A percentile compares a stretch with the other conserved stretches of the same genome.
Evolutionary conservation across 2,113 vertebrate genomes (phyloP).

Genomic region (Mixornis gularis): DNA sequence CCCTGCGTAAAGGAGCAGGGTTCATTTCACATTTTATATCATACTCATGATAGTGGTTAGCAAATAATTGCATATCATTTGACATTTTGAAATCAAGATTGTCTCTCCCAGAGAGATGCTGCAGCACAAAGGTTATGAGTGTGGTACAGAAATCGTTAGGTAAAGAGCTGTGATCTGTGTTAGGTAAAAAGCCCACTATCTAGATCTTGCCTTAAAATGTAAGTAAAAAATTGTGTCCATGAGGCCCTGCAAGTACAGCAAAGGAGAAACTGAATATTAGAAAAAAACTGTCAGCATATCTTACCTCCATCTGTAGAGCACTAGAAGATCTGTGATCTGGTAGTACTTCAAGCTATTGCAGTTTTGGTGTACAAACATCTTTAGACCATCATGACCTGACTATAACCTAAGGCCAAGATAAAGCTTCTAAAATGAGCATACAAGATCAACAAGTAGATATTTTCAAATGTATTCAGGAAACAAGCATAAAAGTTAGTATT

Average conservation of each 20-base stretch:
- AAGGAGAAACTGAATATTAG: not conserved
- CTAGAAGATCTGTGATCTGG: not conserved
- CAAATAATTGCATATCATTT: not conserved
- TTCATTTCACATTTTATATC: not conserved
- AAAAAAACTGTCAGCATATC: not conserved
- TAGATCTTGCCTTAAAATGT: not conserved
- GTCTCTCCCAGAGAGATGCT: not conserved
- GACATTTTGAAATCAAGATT: conserved; percentile 21
- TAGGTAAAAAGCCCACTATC: not conserved
- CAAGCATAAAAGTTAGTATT: not conserved
- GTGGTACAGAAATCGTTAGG: not conserved
- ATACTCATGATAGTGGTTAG: not conserved
- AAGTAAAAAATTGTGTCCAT: not conserved
- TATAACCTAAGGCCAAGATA: not conserved
- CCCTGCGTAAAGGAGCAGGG: not conserved
- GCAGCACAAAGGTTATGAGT: not conserved
- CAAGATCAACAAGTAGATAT: not conserved
- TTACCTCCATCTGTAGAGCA: not conserved
- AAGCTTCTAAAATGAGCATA: not conserved
- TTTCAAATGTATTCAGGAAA: not conserved
- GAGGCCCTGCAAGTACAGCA: not conserved
- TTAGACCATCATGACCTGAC: not conserved
- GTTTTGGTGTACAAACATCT: not conserved
- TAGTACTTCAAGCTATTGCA: not conserved
- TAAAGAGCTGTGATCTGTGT: not conserved